Evolutionary conservation across 2,797 vertebrate species (phyloP).

Genomic region (Pelobates cultripes): DNA sequence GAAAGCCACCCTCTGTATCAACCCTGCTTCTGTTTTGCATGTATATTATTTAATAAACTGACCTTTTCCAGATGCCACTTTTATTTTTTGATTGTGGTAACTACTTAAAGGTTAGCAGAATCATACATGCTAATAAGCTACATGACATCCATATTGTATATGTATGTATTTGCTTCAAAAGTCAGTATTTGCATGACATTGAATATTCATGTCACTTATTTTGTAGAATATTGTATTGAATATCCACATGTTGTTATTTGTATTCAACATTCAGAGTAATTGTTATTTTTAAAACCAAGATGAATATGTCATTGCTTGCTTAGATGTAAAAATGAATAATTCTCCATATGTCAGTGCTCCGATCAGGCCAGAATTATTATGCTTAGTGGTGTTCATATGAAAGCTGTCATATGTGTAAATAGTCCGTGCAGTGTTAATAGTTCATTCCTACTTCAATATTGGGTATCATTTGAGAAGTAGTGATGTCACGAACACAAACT

Average conservation of each 20-base stretch:
- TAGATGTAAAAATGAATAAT: background rate
- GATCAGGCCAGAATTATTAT: too few relatives aligned
- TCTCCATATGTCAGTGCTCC: too few relatives aligned
- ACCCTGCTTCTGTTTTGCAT: constrained; percentile 24
- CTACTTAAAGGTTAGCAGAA: constrained; percentile 64
- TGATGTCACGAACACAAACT: too few relatives aligned
- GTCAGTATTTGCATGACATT: constrained; percentile 79
- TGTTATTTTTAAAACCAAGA: background rate
- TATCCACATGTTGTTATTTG: constrained; percentile 66
- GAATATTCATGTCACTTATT: constrained; percentile 70
- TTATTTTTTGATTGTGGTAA: constrained; percentile 61
- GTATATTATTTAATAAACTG: constrained; percentile 49
- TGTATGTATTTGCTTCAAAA: constrained; percentile 69
- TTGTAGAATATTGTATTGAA: constrained; percentile 65
- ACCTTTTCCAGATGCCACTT: constrained; percentile 65
- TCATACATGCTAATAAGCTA: constrained; percentile 65
- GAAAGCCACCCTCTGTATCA: constrained; percentile 23
- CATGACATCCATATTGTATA: constrained; percentile 48
- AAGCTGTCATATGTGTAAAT: too few relatives aligned
- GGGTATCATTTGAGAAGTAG: too few relatives aligned
- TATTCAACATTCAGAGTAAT: constrained; percentile 33
- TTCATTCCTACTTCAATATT: too few relatives aligned
- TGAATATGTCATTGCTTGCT: background rate
- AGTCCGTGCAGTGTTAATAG: too few relatives aligned
- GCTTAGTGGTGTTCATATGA: too few relatives aligned